Base-by-base conservation (phyloP, 2,797 vertebrate species). In the Cyprinodon diabolis region DNA sequence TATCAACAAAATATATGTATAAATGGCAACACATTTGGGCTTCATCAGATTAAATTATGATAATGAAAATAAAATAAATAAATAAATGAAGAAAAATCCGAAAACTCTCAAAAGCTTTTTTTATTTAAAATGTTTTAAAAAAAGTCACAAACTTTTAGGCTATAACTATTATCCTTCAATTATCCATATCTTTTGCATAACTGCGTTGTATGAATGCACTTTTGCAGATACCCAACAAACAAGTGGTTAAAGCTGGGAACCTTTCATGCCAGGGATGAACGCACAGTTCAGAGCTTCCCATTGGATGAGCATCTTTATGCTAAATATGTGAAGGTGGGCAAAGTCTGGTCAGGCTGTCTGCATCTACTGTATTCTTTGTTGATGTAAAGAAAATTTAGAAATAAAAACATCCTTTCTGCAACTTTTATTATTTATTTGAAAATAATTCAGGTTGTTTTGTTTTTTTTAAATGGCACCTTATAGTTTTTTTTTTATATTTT, bases 191-290 rank as follows among this genome's bases (percentile, higher is more conserved):
- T 21, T 9, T 68, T 19, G 69, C 17, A 43, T 49, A 43, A 63
- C 51, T 69, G 35, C 45, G 52, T 30, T 71, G 5, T 35, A 9
- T 67, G 1, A 73, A 73, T 84, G 0, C 51, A 11, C 19, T 30
- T 60, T 82, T 87, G 45, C 89, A 99, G 98, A 87, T 99, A 99
- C 82, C 98, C 98, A 25, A 99, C 97, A 66, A 99, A 96, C 89
- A 99, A 99, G 82, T 99, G 98, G 98, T 92, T 97, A 75, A 99
- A 99, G 81, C 92, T 99, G 81, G 98, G 98, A 77, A 99, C 96
- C 57, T 99, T 99, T 85, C 98, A 99, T 47, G 98, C 93, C 56
- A 95, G 97, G 79, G 97, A 99, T 79, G 97, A 99, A 86, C 96
- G 98, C 69, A 98, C 95, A 45, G 95, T 99, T 51, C 98, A 99